Percentiles rank a stretch among this genome's conserved stretches.
phyloP scores from a whole-genome alignment of 1,140 invertebrate genomes.

The Lanistes nyassanus region DNA sequence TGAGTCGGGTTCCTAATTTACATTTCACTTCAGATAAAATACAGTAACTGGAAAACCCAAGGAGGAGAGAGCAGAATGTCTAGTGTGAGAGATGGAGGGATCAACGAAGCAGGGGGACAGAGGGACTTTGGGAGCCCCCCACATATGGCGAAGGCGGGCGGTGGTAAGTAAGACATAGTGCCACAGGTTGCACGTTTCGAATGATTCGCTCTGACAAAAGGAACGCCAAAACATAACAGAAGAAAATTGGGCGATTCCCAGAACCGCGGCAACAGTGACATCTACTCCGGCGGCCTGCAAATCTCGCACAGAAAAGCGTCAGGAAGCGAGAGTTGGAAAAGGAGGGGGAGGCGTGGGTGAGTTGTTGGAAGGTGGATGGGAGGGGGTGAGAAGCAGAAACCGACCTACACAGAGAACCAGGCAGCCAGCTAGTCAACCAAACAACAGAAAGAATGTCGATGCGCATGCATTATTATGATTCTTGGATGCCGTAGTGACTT shows the following conservation, averaged over 20 bases:
- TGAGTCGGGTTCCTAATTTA: neutral
- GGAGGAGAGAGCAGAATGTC: conserved; percentile 20
- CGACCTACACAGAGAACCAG: too few species aligned
- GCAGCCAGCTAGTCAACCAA: too few species aligned
- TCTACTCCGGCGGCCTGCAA: neutral
- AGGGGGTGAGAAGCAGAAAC: neutral
- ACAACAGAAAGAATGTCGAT: neutral
- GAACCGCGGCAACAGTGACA: neutral
- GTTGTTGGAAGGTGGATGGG: neutral
- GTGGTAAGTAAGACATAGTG: neutral
- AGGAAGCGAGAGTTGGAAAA: too few species aligned
- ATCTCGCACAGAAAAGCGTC: neutral
- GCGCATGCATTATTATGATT: neutral
- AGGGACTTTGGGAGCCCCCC: neutral
- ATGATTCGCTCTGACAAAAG: conserved; percentile 1
- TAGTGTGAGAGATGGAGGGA: conserved; percentile 30
- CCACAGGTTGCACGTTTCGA: neutral
- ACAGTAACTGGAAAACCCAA: too few species aligned
- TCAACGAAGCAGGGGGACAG: conserved; percentile 17
- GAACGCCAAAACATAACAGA: conserved; percentile 6
- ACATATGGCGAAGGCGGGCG: neutral
- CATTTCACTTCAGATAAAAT: neutral
- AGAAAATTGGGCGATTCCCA: neutral
- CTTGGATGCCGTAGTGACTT: too few species aligned
- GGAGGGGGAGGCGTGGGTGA: neutral